Conservation (phyloP, 2,113 vertebrate genomes). For the Macaca nemestrina region DNA sequence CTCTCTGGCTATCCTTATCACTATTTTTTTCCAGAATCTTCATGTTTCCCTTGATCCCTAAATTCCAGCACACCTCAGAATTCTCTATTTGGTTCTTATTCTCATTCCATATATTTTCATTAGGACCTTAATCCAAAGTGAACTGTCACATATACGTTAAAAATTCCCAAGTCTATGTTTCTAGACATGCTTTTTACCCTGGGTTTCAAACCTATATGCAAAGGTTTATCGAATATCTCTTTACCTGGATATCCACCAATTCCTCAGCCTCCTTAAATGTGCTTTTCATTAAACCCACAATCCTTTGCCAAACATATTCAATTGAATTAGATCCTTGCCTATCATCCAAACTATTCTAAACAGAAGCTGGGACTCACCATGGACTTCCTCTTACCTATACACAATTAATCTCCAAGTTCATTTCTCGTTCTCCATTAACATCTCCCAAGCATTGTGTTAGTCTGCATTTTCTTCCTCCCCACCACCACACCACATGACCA, state of each 20-base stretch:
- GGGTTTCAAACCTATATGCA: neutral
- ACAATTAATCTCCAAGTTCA: neutral
- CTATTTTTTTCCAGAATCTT: neutral
- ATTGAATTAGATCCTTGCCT: neutral
- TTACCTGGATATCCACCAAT: neutral
- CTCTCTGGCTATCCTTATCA: neutral
- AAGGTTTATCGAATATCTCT: neutral
- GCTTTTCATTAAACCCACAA: neutral
- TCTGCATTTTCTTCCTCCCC: neutral
- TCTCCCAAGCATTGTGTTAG: neutral
- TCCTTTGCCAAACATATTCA: neutral
- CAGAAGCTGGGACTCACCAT: neutral
- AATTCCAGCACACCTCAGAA: neutral
- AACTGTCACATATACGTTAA: neutral
- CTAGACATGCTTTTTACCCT: neutral
- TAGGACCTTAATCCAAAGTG: neutral
- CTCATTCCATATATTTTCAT: neutral
- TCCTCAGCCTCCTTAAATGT: neutral
- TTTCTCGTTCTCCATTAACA: neutral
- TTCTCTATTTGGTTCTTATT: neutral
- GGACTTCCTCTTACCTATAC: neutral
- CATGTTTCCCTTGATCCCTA: neutral
- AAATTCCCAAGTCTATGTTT: neutral
- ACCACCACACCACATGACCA: neutral
- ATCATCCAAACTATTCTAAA: neutral